Conservation (phyloP, 2,888 invertebrate species). For the Dichetophora obliterata region DNA sequence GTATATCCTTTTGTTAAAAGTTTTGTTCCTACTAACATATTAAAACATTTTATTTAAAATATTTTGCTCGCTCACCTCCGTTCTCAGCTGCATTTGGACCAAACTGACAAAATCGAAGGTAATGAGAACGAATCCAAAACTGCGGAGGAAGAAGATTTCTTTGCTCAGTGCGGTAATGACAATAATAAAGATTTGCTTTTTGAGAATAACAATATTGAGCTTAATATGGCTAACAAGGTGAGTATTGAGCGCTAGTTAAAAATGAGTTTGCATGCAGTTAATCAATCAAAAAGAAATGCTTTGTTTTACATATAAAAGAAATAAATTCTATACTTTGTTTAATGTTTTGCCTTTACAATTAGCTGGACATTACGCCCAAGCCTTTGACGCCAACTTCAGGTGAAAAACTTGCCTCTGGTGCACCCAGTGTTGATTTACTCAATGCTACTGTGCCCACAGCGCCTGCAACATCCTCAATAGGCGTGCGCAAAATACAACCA, state of each 20-base stretch:
- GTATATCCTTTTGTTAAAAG: not conserved
- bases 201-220: slow-evolving; percentile 67
- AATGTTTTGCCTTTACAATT: not conserved
- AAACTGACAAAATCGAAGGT: slow-evolving; percentile 72
- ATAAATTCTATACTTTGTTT: too few species aligned
- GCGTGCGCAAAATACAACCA: slow-evolving; percentile 77
- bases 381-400: slow-evolving; percentile 39
- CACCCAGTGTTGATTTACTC: slow-evolving; percentile 67
- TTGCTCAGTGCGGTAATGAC: slow-evolving; percentile 80
- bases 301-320: too few species aligned
- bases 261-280: not conserved
- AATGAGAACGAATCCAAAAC: slow-evolving; percentile 75
- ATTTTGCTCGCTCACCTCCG: slow-evolving; percentile 47
- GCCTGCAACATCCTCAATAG: slow-evolving; percentile 79
- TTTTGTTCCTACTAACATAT: slow-evolving; percentile 33
- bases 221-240: slow-evolving; percentile 72
- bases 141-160: slow-evolving; percentile 87
- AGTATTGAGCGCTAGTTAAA: slow-evolving; percentile 50
- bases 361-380: slow-evolving; percentile 57
- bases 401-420: slow-evolving; percentile 54
- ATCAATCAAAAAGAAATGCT: too few species aligned
- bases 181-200: slow-evolving; percentile 62
- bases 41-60: slow-evolving; percentile 40
- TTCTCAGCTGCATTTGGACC: slow-evolving; percentile 80
- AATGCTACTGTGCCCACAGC: slow-evolving; percentile 61